Evolutionary conservation across 1,140 invertebrate species (phyloP).

Genomic region (Macrotrachela quadricornifera): DNA sequence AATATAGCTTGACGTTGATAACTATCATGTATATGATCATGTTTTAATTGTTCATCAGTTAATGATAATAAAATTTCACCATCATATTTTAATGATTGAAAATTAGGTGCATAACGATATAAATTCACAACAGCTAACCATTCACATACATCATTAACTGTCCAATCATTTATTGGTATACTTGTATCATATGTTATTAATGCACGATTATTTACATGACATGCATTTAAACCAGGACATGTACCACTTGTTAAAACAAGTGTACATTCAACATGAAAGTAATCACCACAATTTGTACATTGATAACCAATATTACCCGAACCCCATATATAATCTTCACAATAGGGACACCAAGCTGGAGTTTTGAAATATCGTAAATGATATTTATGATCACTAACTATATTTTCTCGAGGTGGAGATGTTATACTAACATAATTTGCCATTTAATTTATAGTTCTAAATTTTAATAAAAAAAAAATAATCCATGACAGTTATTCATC

Average conservation of each 20-base stretch:
- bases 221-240: not conserved
- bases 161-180: conserved; percentile 1
- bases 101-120: conserved; percentile 3
- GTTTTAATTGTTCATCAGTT: not conserved
- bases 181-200: not conserved
- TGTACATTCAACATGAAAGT: conserved; percentile 3
- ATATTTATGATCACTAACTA: not conserved
- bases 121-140: conserved; percentile 7
- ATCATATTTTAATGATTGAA: not conserved
- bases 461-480: too few relatives aligned
- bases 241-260: not conserved
- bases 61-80: not conserved
- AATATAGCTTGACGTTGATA: conserved; percentile 5
- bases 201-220: not conserved
- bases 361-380: conserved; percentile 1
- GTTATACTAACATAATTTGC: too few relatives aligned
- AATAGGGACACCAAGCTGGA: not conserved
- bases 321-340: conserved; percentile 4
- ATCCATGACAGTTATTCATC: too few relatives aligned
- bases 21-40: not conserved
- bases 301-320: not conserved
- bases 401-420: too few relatives aligned
- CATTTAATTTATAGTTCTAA: too few relatives aligned
- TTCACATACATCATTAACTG: not conserved
- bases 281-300: conserved; percentile 1